phyloP scores from a whole-genome alignment of 2,888 invertebrate genomes.

The Dysmachus trigonus region DNA sequence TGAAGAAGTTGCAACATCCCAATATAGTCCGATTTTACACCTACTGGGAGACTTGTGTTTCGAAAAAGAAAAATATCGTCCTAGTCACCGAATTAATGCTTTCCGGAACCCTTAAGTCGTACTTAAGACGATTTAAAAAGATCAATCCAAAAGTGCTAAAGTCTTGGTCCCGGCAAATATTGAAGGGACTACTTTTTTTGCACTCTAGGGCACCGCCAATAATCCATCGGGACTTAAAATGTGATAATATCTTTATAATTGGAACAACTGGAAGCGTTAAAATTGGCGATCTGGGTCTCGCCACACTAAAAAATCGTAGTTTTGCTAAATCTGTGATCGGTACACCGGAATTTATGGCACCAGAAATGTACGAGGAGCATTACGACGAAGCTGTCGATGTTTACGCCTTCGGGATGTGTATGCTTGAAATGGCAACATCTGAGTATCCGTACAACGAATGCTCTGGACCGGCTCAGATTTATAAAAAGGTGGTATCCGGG shows the following conservation, averaged over 20 bases:
- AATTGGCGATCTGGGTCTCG: constrained; percentile 98
- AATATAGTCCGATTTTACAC: constrained; percentile 98
- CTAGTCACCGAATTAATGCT: constrained; percentile 99
- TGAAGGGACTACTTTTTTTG: constrained; percentile 95
- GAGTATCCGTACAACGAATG: constrained; percentile 99
- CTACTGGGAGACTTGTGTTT: constrained; percentile 95
- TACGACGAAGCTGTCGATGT: constrained; percentile 99
- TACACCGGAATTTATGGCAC: constrained; percentile 73
- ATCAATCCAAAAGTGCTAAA: constrained; percentile 98
- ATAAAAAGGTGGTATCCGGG: constrained; percentile 97
- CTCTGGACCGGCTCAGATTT: constrained; percentile 97
- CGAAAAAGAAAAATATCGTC: constrained; percentile 96
- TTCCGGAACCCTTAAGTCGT: constrained; percentile 97
- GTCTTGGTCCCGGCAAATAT: constrained; percentile 98
- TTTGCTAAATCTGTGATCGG: constrained; percentile 99
- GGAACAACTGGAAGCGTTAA: constrained; percentile 99
- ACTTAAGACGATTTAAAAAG: constrained; percentile 94
- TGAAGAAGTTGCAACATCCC: constrained; percentile 98
- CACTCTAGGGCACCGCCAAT: constrained; percentile 97
- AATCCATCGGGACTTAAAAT: constrained; percentile 95
- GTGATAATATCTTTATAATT: constrained; percentile 99
- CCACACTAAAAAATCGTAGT: constrained; percentile 97
- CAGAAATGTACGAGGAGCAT: constrained; percentile 99
- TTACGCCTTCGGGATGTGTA: constrained; percentile 99
- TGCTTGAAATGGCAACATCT: constrained; percentile 99